These are phyloP conservation scores for Drosophila formosana DNA, from an alignment of 2,888 invertebrate genomes.

Conservation along the genomic window DNA sequence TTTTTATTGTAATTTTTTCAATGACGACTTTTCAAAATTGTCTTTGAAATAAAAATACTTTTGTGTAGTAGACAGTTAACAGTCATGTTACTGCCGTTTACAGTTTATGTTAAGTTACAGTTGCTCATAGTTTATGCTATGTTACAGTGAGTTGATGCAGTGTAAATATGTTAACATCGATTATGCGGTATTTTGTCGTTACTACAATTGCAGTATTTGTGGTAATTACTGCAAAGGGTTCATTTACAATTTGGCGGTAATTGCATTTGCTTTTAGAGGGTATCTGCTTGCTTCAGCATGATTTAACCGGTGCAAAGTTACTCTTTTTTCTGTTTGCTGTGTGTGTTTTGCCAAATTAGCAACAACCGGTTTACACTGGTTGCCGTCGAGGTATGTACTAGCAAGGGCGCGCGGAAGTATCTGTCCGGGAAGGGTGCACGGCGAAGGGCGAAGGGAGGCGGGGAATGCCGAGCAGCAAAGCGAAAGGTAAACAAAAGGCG, in stretches of 20 bases:
- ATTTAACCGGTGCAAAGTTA: neutral
- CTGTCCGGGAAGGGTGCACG: neutral
- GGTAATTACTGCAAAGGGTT: too few relatives aligned
- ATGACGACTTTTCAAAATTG: too few relatives aligned
- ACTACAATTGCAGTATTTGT: too few relatives aligned
- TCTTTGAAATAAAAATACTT: too few relatives aligned
- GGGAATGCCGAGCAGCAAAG: conserved; percentile 6
- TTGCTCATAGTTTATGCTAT: too few relatives aligned
- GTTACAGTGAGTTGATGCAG: too few relatives aligned
- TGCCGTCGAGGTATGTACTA: conserved; percentile 21
- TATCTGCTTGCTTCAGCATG: neutral
- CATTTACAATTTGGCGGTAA: neutral
- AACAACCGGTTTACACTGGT: conserved; percentile 67
- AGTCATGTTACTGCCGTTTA: too few relatives aligned
- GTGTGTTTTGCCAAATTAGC: conserved; percentile 68
- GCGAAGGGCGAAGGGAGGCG: conserved; percentile 6
- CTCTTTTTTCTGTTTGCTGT: conserved; percentile 22
- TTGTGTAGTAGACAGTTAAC: too few relatives aligned
- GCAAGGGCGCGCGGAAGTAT: conserved; percentile 28
- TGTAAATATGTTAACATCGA: too few relatives aligned
- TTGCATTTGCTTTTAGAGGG: neutral
- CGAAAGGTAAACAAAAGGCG: conserved; percentile 72
- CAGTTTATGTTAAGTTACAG: too few relatives aligned
- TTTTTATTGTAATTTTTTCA: too few relatives aligned
- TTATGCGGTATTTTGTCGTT: too few relatives aligned